These are phyloP conservation scores for Mareca strepera DNA, from an alignment of 2,797 vertebrate genomes.

Conservation along the genomic window DNA sequence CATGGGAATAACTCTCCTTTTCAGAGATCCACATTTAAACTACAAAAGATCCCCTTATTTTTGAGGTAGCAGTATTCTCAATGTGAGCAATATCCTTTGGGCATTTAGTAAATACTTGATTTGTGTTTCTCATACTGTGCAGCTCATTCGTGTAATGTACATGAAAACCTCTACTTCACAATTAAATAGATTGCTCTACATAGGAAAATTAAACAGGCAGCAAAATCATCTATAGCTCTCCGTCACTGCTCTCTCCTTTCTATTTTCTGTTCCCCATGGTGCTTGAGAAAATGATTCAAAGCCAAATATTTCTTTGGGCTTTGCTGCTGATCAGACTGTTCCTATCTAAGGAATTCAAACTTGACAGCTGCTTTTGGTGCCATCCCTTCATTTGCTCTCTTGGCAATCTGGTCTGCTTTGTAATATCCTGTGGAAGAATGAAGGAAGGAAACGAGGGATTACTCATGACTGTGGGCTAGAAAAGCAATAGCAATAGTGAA, in stretches of 20 bases:
- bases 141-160: not conserved
- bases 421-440: slow-evolving; percentile 84
- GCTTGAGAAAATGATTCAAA: slow-evolving; percentile 83
- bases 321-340: slow-evolving; percentile 92
- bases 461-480: slow-evolving; percentile 49
- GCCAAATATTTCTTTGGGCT: slow-evolving; percentile 90
- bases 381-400: slow-evolving; percentile 88
- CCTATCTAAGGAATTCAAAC: slow-evolving; percentile 89
- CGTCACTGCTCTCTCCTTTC: not conserved
- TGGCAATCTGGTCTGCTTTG: slow-evolving; percentile 91
- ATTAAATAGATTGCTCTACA: not conserved
- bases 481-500: not conserved
- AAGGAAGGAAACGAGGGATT: slow-evolving; percentile 47
- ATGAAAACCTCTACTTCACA: not conserved
- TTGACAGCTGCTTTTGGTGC: slow-evolving; percentile 80
- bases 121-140: not conserved
- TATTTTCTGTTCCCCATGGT: slow-evolving; percentile 44
- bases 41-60: not conserved
- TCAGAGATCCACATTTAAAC: not conserved
- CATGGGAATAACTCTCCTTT: not conserved
- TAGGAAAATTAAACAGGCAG: slow-evolving; percentile 62
- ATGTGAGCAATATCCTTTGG: not conserved
- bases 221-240: slow-evolving; percentile 44
- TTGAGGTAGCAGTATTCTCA: not conserved
- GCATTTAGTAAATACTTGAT: not conserved